Evolutionary conservation across 2,797 vertebrate genomes (phyloP).

Genomic region (Dryobates pubescens): DNA sequence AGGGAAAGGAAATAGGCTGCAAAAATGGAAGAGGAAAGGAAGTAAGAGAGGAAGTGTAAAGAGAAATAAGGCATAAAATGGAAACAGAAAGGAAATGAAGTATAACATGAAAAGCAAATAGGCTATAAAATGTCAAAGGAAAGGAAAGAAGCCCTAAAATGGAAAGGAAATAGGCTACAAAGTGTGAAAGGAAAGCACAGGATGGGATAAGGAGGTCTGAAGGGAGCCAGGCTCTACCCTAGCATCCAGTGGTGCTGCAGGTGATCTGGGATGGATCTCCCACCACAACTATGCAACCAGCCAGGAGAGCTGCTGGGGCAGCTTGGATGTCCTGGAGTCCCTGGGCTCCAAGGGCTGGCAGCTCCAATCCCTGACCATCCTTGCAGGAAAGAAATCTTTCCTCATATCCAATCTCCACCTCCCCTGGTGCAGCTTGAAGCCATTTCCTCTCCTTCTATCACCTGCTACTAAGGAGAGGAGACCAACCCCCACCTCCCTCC

Average conservation of each 20-base stretch:
- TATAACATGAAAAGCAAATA: no score
- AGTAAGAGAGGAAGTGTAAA: no score
- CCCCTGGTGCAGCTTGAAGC: no score
- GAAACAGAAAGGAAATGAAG: no score
- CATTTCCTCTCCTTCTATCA: no score
- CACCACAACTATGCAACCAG: rapidly evolving
- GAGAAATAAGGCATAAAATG: no score
- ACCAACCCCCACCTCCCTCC: no score
- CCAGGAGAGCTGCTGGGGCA: background rate
- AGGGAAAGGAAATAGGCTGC: background rate
- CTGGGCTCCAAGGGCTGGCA: background rate
- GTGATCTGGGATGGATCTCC: background rate
- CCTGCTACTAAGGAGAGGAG: no score
- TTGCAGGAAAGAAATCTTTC: no score
- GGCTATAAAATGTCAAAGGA: background rate
- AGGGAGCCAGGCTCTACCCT: background rate
- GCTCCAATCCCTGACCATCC: no score
- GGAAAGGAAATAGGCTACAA: background rate
- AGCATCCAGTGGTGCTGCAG: rapidly evolving
- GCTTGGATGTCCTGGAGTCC: background rate
- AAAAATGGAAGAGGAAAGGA: no score
- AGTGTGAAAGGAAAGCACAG: rapidly evolving
- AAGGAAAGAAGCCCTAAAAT: background rate
- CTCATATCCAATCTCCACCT: no score
- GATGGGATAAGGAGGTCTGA: background rate